phyloP scores from a whole-genome alignment of 2,888 invertebrate species.

The Eulithis testata region DNA sequence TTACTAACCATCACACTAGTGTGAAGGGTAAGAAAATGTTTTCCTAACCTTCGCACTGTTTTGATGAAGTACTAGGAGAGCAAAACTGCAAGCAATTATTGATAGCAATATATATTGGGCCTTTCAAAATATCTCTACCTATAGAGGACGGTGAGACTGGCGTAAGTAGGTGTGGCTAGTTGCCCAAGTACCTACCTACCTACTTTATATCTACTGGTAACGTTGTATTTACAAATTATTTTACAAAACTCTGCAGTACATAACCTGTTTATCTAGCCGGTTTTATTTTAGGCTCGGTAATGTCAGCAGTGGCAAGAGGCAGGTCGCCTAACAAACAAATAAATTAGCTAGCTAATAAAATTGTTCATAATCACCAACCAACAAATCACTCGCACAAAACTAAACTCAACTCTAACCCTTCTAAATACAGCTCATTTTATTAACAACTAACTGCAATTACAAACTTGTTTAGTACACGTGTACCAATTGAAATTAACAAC shows the following conservation, averaged over 20 bases:
- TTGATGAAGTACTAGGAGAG: too few relatives aligned
- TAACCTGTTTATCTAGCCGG: conserved; percentile 36
- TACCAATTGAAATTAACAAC: conserved; percentile 24
- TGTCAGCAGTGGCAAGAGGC: conserved; percentile 45
- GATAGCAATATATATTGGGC: too few relatives aligned
- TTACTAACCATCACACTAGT: too few relatives aligned
- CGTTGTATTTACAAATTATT: background rate
- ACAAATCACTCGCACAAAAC: background rate
- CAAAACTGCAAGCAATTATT: too few relatives aligned
- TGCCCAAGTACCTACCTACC: background rate
- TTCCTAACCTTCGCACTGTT: too few relatives aligned
- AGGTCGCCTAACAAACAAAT: conserved; percentile 59
- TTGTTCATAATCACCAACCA: conserved; percentile 52
- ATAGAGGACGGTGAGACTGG: too few relatives aligned
- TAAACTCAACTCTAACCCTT: conserved; percentile 19
- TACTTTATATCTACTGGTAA: too few relatives aligned
- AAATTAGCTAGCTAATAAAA: conserved; percentile 62
- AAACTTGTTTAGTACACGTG: conserved; percentile 31
- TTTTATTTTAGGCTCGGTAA: conserved; percentile 40
- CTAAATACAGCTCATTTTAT: background rate
- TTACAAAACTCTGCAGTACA: conserved; percentile 12
- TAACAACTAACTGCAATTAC: conserved; percentile 8
- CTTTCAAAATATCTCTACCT: too few relatives aligned
- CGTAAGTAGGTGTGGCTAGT: too few relatives aligned
- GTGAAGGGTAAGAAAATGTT: too few relatives aligned